phyloP scores from a whole-genome alignment of 2,113 vertebrate genomes.

The Anhinga rufa region DNA sequence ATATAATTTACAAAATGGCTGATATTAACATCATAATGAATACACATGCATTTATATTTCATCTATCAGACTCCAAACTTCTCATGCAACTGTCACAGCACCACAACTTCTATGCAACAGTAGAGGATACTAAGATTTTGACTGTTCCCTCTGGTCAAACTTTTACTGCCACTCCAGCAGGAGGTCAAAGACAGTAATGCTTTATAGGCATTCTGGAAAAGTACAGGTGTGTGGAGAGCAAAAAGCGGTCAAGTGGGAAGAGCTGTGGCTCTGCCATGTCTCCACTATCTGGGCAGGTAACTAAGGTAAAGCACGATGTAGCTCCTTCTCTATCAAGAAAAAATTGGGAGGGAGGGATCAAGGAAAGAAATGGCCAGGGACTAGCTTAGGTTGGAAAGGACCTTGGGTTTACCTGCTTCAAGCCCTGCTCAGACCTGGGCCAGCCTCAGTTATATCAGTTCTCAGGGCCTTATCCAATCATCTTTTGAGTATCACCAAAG shows the following conservation, averaged over 20 bases:
- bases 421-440: background rate
- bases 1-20: background rate
- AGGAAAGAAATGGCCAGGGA: background rate
- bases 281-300: background rate
- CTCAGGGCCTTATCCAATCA: background rate
- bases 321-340: background rate
- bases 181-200: background rate
- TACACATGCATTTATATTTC: background rate
- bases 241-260: background rate
- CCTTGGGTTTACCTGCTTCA: background rate
- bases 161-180: background rate
- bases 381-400: background rate
- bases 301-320: background rate
- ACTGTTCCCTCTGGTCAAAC: background rate
- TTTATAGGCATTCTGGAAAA: background rate
- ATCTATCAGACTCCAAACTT: background rate
- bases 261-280: background rate
- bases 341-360: background rate
- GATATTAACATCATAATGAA: background rate
- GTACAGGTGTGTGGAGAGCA: background rate
- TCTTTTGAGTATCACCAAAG: background rate
- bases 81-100: background rate
- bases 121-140: background rate
- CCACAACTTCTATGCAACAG: background rate
- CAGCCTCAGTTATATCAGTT: background rate